phyloP scores from a whole-genome alignment of 1,140 invertebrate genomes.

The Bombus picipes region DNA sequence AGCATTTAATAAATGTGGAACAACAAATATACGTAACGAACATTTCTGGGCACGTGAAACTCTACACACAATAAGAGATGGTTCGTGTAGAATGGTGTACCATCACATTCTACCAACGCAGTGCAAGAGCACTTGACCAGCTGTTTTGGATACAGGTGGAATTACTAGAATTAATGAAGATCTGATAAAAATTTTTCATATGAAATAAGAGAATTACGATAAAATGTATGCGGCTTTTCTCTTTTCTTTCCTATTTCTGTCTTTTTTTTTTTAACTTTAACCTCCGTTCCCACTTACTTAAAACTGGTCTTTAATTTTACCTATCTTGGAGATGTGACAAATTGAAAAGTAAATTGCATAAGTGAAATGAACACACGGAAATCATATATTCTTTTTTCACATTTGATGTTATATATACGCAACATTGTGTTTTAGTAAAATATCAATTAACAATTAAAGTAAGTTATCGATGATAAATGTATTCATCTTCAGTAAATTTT shows the following conservation, averaged over 20 bases:
- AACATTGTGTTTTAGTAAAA: neutral
- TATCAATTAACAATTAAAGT: neutral
- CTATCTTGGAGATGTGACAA: neutral
- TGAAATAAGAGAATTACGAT: neutral
- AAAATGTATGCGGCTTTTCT: neutral
- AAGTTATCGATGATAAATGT: neutral
- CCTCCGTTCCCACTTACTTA: neutral
- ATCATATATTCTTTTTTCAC: neutral
- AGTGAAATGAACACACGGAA: neutral
- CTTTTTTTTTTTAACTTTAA: neutral
- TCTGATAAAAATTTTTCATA: neutral
- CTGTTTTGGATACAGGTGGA: too few relatives aligned
- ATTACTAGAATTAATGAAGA: neutral
- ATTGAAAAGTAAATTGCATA: slow-evolving; percentile 1
- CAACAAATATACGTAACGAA: too few relatives aligned
- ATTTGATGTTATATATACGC: neutral
- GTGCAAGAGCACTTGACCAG: too few relatives aligned
- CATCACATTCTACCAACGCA: too few relatives aligned
- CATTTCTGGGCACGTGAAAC: too few relatives aligned
- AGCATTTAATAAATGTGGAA: too few relatives aligned
- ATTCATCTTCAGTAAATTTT: neutral
- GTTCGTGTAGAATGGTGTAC: too few relatives aligned
- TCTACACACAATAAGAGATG: too few relatives aligned
- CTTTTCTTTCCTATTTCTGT: neutral
- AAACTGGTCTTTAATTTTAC: neutral